Percentiles rank a stretch among this genome's conserved stretches.
Evolutionary conservation across 2,113 vertebrate genomes (phyloP).

Genomic region (Beaufortia kweichowensis): DNA sequence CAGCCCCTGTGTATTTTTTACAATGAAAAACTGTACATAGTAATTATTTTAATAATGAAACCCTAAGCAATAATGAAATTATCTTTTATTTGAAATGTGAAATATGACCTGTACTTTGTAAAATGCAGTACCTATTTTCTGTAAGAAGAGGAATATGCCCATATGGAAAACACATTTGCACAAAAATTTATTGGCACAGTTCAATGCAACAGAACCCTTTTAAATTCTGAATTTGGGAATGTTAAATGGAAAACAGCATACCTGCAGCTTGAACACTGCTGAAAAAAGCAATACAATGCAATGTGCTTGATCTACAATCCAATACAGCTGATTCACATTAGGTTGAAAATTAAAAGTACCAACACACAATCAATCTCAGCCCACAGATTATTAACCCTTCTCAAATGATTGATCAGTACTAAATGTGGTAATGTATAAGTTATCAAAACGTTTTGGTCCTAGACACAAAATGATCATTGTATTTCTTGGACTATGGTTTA

Average conservation of each 20-base stretch:
- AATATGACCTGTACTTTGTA: background rate
- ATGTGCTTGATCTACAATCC: background rate
- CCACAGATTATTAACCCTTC: constrained; percentile 51
- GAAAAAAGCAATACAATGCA: background rate
- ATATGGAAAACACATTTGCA: constrained; percentile 38
- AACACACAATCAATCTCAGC: constrained; percentile 26
- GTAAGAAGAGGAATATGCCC: constrained; percentile 20
- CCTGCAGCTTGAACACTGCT: background rate
- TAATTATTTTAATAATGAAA: no score
- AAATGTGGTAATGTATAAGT: constrained; percentile 59
- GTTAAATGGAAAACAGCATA: background rate
- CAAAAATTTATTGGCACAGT: constrained; percentile 64
- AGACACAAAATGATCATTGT: constrained; percentile 51
- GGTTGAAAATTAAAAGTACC: constrained; percentile 6
- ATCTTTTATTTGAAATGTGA: background rate
- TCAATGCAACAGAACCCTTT: constrained; percentile 45
- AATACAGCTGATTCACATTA: background rate
- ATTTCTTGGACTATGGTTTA: constrained; percentile 59
- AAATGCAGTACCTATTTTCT: background rate
- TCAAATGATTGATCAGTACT: constrained; percentile 26
- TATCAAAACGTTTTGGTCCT: constrained; percentile 53
- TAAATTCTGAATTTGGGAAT: constrained; percentile 5
- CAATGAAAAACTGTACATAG: no score
- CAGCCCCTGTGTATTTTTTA: no score
- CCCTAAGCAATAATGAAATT: no score